phyloP scores from a whole-genome alignment of 2,888 invertebrate genomes.

The Campoplex nolae region DNA sequence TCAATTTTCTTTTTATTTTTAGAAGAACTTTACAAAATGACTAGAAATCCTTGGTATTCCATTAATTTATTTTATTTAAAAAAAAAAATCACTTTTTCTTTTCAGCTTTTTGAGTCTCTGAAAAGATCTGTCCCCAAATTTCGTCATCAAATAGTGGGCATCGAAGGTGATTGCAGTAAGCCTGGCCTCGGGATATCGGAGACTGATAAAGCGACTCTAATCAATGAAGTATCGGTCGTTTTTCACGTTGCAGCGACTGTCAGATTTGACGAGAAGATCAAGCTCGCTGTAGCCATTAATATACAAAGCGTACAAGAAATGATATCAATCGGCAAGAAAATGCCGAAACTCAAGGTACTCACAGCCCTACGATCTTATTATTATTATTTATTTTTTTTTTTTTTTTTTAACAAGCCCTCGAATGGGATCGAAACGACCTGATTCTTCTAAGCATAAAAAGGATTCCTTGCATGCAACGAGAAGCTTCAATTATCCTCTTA shows the following conservation, averaged over 20 bases:
- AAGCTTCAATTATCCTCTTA: too few species aligned
- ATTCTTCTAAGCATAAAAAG: too few species aligned
- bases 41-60: background rate
- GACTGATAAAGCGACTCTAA: conserved; percentile 86
- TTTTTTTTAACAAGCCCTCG: too few species aligned
- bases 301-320: conserved; percentile 89
- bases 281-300: conserved; percentile 90
- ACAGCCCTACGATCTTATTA: too few species aligned
- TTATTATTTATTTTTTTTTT: too few species aligned
- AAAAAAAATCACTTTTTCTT: background rate
- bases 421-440: too few species aligned
- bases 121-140: conserved; percentile 87
- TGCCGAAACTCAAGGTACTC: conserved; percentile 87
- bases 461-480: too few species aligned
- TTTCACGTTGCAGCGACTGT: conserved; percentile 88
- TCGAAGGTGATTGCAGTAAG: conserved; percentile 87
- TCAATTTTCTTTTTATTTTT: background rate
- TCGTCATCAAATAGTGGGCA: conserved; percentile 86
- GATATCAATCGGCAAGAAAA: conserved; percentile 88
- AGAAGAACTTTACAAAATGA: background rate
- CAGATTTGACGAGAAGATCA: conserved; percentile 91
- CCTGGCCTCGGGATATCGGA: conserved; percentile 87
- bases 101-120: conserved; percentile 86
- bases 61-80: background rate
- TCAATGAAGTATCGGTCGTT: conserved; percentile 85